phyloP scores from a whole-genome alignment of 2,888 invertebrate species.

The Amiota minor region DNA sequence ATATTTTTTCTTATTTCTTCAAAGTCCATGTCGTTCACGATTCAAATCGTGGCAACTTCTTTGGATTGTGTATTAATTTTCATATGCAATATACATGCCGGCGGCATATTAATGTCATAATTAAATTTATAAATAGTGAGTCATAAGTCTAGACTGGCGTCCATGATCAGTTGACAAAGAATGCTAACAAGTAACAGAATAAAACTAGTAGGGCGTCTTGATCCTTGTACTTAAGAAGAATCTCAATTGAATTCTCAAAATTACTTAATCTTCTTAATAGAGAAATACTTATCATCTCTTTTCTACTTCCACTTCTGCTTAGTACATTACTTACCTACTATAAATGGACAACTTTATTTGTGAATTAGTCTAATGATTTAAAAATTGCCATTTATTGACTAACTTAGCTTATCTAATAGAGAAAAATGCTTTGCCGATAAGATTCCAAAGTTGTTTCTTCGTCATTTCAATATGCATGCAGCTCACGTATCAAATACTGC shows the following conservation, averaged over 20 bases:
- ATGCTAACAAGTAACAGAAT: not conserved
- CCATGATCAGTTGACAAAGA: conserved; percentile 4
- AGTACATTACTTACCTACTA: too few species aligned
- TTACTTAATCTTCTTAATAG: conserved; percentile 6
- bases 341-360: too few species aligned
- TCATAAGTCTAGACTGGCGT: conserved; percentile 41
- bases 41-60: conserved; percentile 18
- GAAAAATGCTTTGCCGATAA: not conserved
- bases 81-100: conserved; percentile 27
- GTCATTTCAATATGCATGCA: conserved; percentile 16
- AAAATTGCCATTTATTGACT: not conserved
- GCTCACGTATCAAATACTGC: conserved; percentile 22
- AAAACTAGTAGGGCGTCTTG: not conserved
- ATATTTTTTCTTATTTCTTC: not conserved
- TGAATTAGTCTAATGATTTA: not conserved
- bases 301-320: too few species aligned
- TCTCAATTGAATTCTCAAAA: not conserved
- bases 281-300: too few species aligned
- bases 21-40: not conserved
- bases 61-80: conserved; percentile 32
- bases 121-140: conserved; percentile 61
- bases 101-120: conserved; percentile 65
- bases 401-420: conserved; percentile 7
- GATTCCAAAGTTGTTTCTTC: not conserved
- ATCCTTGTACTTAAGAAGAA: not conserved